Evolutionary conservation across 2,113 vertebrate species (phyloP).

Genomic region (Eudyptes chrysolophus): DNA sequence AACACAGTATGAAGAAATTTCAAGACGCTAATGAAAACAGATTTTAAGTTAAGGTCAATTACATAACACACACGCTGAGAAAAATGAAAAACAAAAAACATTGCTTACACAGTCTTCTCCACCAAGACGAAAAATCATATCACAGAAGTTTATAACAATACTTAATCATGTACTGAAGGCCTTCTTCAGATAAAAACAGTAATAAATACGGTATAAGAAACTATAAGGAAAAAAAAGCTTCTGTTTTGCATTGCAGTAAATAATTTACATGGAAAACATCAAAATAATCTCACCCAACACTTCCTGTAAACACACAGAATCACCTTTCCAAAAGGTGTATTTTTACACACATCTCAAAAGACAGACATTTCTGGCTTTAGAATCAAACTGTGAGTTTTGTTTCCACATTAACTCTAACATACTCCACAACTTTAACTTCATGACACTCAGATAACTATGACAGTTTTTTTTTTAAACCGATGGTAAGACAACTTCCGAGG

Average conservation of each 20-base stretch:
- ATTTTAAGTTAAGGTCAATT: neutral
- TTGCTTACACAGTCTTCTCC: neutral
- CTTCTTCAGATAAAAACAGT: neutral
- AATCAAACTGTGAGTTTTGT: neutral
- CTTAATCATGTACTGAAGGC: neutral
- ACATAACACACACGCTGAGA: neutral
- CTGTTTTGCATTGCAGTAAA: neutral
- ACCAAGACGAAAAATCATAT: rapidly evolving
- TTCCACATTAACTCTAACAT: neutral
- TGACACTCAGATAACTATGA: neutral
- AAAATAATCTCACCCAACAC: neutral
- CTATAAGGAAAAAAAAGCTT: neutral
- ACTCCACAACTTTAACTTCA: neutral
- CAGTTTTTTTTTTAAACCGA: neutral
- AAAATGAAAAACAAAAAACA: neutral
- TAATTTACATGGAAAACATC: neutral
- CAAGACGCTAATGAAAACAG: neutral
- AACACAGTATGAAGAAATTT: neutral
- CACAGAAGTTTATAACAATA: neutral
- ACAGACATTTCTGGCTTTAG: neutral
- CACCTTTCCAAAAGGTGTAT: neutral
- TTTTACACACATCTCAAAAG: neutral
- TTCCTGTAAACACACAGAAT: neutral
- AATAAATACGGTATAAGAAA: neutral
- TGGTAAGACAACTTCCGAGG: neutral